Conservation (phyloP, 37 sponge, comb jelly and placozoan species). For the Bolinopsis microptera region DNA sequence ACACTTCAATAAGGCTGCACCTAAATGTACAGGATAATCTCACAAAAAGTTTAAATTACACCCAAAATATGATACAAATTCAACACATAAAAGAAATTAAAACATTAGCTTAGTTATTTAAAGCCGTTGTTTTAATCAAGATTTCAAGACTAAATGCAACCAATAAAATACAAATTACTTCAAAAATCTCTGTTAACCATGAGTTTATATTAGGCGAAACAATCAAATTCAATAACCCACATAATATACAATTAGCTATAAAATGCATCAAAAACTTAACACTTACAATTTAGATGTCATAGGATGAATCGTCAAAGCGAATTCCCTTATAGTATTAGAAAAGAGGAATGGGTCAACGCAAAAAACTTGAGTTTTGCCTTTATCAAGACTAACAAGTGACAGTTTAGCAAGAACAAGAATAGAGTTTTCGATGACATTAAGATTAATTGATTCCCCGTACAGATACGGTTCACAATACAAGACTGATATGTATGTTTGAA, state of each 20-base stretch:
- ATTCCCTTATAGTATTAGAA: background rate
- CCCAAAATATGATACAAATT: background rate
- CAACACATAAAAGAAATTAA: background rate
- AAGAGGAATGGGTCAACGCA: background rate
- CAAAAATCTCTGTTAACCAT: background rate
- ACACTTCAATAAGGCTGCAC: background rate
- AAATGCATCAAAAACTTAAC: background rate
- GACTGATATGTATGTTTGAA: background rate
- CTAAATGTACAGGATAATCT: background rate
- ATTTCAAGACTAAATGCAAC: background rate
- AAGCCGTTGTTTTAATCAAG: background rate
- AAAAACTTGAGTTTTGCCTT: background rate
- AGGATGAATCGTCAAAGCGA: background rate
- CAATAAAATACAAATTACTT: background rate
- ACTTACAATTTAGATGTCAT: background rate
- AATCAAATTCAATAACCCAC: background rate
- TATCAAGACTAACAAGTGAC: background rate
- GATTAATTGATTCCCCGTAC: background rate
- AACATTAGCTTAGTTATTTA: background rate
- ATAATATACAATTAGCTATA: background rate
- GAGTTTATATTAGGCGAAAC: no score
- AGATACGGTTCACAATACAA: background rate
- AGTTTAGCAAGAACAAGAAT: background rate
- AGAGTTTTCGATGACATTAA: constrained; percentile 22
- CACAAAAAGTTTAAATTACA: background rate